These are phyloP conservation scores for Ophonus ardosiacus DNA, from an alignment of 2,888 invertebrate species.

Conservation along the genomic window DNA sequence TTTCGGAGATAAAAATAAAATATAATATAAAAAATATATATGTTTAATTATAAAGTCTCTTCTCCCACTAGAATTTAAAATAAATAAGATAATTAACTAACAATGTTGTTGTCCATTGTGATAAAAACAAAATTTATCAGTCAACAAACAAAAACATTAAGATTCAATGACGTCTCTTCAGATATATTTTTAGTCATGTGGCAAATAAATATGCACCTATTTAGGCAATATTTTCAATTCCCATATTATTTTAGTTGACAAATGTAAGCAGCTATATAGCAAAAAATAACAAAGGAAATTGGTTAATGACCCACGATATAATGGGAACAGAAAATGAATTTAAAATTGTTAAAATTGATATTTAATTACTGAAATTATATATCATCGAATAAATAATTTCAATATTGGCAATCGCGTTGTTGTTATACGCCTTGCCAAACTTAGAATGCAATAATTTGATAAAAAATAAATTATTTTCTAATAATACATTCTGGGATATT, in stretches of 20 bases:
- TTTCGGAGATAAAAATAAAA: conserved; percentile 34
- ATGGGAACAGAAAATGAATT: background rate
- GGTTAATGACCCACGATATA: conserved; percentile 6
- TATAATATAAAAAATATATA: conserved; percentile 37
- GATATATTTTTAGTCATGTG: conserved; percentile 54
- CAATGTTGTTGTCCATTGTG: conserved; percentile 28
- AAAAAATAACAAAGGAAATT: conserved; percentile 47
- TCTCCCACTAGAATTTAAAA: conserved; percentile 32
- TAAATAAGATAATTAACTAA: conserved; percentile 45
- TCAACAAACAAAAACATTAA: conserved; percentile 53
- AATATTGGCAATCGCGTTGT: conserved; percentile 34
- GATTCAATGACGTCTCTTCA: conserved; percentile 44
- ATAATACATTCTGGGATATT: conserved; percentile 15
- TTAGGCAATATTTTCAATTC: conserved; percentile 25
- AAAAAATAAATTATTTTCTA: conserved; percentile 8
- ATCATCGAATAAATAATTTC: conserved; percentile 37
- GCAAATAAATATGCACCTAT: conserved; percentile 46
- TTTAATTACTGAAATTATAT: background rate
- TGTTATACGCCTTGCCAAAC: conserved; percentile 13
- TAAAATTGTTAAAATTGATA: background rate
- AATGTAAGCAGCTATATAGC: background rate
- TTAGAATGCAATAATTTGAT: conserved; percentile 17
- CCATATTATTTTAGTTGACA: conserved; percentile 22
- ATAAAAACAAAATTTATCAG: conserved; percentile 41
- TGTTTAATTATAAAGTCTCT: conserved; percentile 45